Conservation (phyloP, 2,888 invertebrate genomes). For the Phengaris alcon region DNA sequence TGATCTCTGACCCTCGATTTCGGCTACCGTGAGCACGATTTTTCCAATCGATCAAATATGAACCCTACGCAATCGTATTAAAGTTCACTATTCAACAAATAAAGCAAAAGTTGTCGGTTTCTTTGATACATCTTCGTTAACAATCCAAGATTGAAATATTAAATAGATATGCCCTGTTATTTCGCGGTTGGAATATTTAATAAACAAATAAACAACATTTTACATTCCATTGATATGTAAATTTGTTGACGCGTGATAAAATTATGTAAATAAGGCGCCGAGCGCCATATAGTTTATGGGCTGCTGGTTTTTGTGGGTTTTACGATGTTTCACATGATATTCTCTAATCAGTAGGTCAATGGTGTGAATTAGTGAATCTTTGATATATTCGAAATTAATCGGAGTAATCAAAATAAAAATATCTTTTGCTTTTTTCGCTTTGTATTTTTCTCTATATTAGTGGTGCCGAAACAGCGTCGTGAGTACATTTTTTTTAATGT, state of each 20-base stretch:
- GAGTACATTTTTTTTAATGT: neutral
- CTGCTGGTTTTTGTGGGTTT: constrained; percentile 5
- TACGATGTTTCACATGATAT: constrained; percentile 11
- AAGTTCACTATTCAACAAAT: constrained; percentile 42
- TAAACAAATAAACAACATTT: constrained; percentile 44
- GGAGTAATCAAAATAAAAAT: no score
- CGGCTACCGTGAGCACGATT: constrained; percentile 75
- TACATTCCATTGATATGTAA: constrained; percentile 39
- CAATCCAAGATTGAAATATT: constrained; percentile 70
- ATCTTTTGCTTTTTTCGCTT: neutral
- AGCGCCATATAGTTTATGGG: constrained; percentile 24
- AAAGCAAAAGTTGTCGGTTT: constrained; percentile 44
- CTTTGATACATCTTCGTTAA: constrained; percentile 66
- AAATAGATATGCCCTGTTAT: constrained; percentile 49
- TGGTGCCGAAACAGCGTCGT: neutral
- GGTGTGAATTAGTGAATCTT: constrained; percentile 3
- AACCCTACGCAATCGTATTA: constrained; percentile 38
- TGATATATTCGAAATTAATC: neutral
- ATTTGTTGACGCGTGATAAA: constrained; percentile 31
- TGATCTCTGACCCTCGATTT: constrained; percentile 76
- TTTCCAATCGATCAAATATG: constrained; percentile 44
- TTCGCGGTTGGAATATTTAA: constrained; percentile 49
- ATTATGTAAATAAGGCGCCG: constrained; percentile 21
- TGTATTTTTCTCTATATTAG: neutral
- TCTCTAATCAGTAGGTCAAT: neutral